These are phyloP conservation scores for Chloromyia formosa DNA, from an alignment of 2,888 invertebrate genomes.

Conservation along the genomic window DNA sequence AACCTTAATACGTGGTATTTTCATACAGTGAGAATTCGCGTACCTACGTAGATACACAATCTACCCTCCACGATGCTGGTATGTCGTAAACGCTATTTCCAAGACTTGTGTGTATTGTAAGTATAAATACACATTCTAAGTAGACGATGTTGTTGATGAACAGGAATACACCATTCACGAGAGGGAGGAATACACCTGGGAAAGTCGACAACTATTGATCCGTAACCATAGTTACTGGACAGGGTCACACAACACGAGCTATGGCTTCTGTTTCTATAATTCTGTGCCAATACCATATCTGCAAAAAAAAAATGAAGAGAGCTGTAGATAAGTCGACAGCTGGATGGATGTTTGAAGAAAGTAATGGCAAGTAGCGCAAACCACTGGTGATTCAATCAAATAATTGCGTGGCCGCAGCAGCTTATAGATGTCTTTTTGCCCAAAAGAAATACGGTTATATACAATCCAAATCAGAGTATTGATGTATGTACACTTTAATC, in stretches of 20 bases:
- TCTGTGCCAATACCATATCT: slow-evolving; percentile 7
- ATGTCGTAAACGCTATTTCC: background rate
- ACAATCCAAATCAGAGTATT: too few species aligned
- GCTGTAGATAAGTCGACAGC: too few species aligned
- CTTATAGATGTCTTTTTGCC: background rate
- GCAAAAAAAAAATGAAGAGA: background rate
- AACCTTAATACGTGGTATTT: background rate
- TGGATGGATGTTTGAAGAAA: background rate
- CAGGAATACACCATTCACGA: slow-evolving; percentile 23
- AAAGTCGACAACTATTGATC: slow-evolving; percentile 50
- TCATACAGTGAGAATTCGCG: background rate
- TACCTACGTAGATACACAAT: background rate
- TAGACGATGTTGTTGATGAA: background rate
- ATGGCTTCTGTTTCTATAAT: slow-evolving; percentile 38
- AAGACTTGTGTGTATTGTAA: too few species aligned
- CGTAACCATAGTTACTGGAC: slow-evolving; percentile 49
- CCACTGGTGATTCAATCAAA: background rate
- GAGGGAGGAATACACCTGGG: slow-evolving; percentile 16
- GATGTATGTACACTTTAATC: too few species aligned
- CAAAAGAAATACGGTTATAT: too few species aligned
- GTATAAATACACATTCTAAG: background rate
- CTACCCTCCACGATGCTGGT: background rate
- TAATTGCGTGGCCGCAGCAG: background rate
- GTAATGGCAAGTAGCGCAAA: background rate
- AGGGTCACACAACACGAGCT: slow-evolving; percentile 50